Evolutionary conservation across 2,113 vertebrate species (phyloP).

Genomic region (Hyperopisus bebe): DNA sequence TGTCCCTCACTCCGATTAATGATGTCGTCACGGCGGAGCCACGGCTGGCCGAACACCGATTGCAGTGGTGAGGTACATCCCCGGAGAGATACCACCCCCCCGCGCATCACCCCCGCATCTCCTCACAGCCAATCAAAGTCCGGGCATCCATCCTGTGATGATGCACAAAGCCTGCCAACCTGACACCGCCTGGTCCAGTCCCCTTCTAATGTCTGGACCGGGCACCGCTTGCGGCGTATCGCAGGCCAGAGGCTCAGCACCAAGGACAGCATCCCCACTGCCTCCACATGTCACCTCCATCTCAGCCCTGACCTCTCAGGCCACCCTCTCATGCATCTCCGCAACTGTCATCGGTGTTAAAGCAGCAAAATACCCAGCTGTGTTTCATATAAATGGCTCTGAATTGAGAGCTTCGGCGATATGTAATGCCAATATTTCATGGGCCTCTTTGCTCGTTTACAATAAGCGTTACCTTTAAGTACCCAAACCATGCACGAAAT

Average conservation of each 20-base stretch:
- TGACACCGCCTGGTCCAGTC: not conserved
- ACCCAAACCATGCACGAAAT: not conserved
- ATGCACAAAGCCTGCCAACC: not conserved
- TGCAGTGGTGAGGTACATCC: constrained; percentile 41
- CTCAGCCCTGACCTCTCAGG: not conserved
- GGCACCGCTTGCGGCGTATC: not conserved
- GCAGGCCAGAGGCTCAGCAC: constrained; percentile 13
- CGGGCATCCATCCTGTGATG: constrained; percentile 12
- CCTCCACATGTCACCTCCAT: not conserved
- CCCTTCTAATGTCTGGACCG: not conserved
- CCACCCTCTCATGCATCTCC: not conserved
- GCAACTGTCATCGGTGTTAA: not conserved
- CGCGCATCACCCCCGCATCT: not conserved
- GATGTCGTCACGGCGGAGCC: constrained; percentile 42
- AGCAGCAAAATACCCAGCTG: not conserved
- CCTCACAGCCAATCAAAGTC: constrained; percentile 13
- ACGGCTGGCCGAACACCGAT: constrained; percentile 43
- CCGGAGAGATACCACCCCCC: not conserved
- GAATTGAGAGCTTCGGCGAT: not conserved
- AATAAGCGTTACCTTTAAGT: not conserved
- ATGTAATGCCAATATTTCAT: not conserved
- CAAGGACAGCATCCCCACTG: constrained; percentile 17
- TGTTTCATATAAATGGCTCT: not conserved
- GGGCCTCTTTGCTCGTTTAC: not conserved
- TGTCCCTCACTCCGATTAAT: constrained; percentile 49